These are phyloP conservation scores for Ptychoptera albimana DNA, from an alignment of 2,888 invertebrate genomes.

Conservation along the genomic window DNA sequence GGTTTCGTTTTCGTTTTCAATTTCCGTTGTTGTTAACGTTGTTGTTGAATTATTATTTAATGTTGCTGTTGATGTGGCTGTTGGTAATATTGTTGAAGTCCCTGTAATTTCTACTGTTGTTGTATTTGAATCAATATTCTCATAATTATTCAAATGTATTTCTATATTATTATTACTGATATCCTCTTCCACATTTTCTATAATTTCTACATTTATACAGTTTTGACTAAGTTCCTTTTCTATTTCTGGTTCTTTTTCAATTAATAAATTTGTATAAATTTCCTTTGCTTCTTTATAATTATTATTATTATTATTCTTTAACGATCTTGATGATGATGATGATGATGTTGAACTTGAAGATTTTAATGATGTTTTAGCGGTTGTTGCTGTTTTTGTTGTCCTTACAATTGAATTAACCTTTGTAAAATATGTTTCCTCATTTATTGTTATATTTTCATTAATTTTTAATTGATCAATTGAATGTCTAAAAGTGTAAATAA, in stretches of 20 bases:
- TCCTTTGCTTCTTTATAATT: not conserved
- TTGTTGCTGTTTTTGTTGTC: constrained; percentile 14
- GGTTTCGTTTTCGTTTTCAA: constrained; percentile 8
- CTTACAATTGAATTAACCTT: not conserved
- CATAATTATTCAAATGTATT: too few species aligned
- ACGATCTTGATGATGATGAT: constrained; percentile 13
- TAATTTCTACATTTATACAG: not conserved
- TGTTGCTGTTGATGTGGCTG: too few species aligned
- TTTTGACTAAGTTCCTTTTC: constrained; percentile 1
- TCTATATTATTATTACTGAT: too few species aligned
- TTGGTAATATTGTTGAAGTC: constrained; percentile 1
- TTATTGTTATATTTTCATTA: too few species aligned
- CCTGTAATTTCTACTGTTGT: constrained; percentile 11
- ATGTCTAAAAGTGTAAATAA: too few species aligned
- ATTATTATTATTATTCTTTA: not conserved
- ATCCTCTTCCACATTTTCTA: too few species aligned
- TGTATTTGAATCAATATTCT: constrained; percentile 9
- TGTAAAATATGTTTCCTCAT: not conserved
- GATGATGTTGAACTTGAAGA: constrained; percentile 8
- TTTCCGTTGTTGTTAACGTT: constrained; percentile 6
- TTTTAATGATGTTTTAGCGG: constrained; percentile 9
- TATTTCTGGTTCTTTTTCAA: constrained; percentile 2
- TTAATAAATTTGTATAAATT: not conserved
- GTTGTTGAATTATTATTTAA: constrained; percentile 8
- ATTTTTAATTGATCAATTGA: too few species aligned